These are phyloP conservation scores for Eurystomus glaucurus DNA, from an alignment of 2,797 vertebrate species.

Conservation along the genomic window DNA sequence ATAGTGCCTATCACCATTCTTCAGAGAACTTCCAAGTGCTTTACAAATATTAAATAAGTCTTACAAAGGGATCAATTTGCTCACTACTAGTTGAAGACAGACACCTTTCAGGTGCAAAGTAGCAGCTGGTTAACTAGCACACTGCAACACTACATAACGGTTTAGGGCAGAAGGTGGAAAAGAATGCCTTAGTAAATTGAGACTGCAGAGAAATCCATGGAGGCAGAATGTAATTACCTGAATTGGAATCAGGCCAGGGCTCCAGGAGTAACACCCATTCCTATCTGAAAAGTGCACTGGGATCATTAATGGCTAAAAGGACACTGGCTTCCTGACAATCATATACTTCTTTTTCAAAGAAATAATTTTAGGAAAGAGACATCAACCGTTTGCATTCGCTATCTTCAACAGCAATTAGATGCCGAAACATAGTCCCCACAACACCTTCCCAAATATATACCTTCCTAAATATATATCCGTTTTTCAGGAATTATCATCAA, in stretches of 20 bases:
- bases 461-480: neutral
- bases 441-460: neutral
- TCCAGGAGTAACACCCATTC: neutral
- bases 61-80: conserved; percentile 20
- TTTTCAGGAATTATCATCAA: neutral
- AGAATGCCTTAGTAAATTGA: conserved; percentile 38
- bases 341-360: neutral
- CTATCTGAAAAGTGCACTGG: neutral
- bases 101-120: conserved; percentile 27
- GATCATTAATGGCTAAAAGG: neutral
- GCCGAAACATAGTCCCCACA: neutral
- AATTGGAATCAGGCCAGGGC: conserved; percentile 27
- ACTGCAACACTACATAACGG: conserved; percentile 1
- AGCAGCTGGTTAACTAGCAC: conserved; percentile 65
- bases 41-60: conserved; percentile 8
- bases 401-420: neutral
- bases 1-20: neutral
- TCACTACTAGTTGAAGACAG: neutral
- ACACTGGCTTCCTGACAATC: neutral
- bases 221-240: conserved; percentile 45
- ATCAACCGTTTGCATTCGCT: neutral
- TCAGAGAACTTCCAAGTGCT: neutral
- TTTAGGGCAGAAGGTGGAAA: conserved; percentile 43
- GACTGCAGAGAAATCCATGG: neutral
- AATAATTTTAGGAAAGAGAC: neutral